Evolutionary conservation across 1,140 invertebrate species (phyloP), one percentile per base, ranked within the genome.

Genomic region (Nephila pilipes): DNA sequence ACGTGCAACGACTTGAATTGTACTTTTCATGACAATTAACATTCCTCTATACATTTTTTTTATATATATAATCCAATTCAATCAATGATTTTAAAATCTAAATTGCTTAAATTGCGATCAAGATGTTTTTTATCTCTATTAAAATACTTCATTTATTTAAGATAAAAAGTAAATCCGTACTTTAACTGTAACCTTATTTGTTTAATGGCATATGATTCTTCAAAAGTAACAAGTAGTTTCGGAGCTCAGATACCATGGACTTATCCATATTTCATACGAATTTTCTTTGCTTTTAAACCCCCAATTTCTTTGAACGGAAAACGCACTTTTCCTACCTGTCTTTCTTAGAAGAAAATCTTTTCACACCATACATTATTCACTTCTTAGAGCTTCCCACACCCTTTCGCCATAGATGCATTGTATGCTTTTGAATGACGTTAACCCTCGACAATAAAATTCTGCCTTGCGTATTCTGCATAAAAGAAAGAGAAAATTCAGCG

Each of bases 311-410:
- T 20, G 25, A 46, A 55, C 10, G 38, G 80, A 95, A 57, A 94
- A 95, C 38, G 94, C 94, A 94, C 89, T 88, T 81, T 60, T 32
- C 25, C 14, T 25, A 83, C 89, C 75, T 60, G 89, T 90, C 89
- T 38, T 57, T 58, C 32, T 63, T 55, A 38, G 10, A 46, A 60
- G 36, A n/a, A 90, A 90, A 81, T 90, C 89, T 92, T 92, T 85
- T 85, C 81, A 46, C 60, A 54, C 58, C 25, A 60, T 85, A 69
- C 90, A 85, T 92, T 92, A 92, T 92, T 92, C 83, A 85, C 83
- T 25, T 91, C 57, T 65, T 75, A 81, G 63, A 36, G 65, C 25
- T 29, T 29, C 25, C 57, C 25, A 8, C 54, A 14, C 22, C 87
- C 69, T 57, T 58, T 57, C 29, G 25, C 38, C 32, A 16, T 22